Base-by-base conservation (phyloP, 2,113 vertebrate genomes). In the Poeciliopsis retropinna region DNA sequence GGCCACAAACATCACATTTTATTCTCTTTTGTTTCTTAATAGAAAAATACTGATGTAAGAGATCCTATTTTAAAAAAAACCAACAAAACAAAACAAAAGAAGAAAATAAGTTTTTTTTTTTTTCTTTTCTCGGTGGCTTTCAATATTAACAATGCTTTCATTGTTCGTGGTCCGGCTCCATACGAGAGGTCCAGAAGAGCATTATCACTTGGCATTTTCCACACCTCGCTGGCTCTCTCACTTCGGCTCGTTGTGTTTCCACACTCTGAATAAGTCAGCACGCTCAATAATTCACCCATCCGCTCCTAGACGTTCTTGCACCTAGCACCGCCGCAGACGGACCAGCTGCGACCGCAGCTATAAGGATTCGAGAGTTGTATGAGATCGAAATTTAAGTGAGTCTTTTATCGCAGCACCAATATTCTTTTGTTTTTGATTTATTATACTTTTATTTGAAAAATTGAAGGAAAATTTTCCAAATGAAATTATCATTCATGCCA, bases 241-340 rank as follows among this genome's bases (percentile, higher is more conserved):
- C 37, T 72, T 10, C n/a, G 27, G 27, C 65, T 69, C 22, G 54
- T 69, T 80, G 62, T 77, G 71, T 87, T 84, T 85, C 79, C 79
- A 76, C 81, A 79, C 67, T 74, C 76, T 89, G 89, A 87, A 89
- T 87, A 89, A 83, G 80, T 87, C 79, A 86, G 84, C 81, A 29
- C 60, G 51, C 78, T 94, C 81, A 89, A 91, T 92, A 88, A 90
- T 92, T 92, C 86, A 89, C 83, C 63, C 69, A 70, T 86, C 76
- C 76, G 73, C 71, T 78, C 68, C 73, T 61, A 31, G 0, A 62
- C 39, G 9, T 65, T 85, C 65, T 28, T 28, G 64, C 73, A 72
- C 70, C 64, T 28, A 11, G 86, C 70, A 82, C 72, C 65, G 80
- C 76, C 64, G 64, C 44, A 17, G 47, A 28, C 70, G 61, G 75